These are phyloP conservation scores for Reticulitermes lucifugus DNA, from an alignment of 2,888 invertebrate genomes.

Conservation along the genomic window DNA sequence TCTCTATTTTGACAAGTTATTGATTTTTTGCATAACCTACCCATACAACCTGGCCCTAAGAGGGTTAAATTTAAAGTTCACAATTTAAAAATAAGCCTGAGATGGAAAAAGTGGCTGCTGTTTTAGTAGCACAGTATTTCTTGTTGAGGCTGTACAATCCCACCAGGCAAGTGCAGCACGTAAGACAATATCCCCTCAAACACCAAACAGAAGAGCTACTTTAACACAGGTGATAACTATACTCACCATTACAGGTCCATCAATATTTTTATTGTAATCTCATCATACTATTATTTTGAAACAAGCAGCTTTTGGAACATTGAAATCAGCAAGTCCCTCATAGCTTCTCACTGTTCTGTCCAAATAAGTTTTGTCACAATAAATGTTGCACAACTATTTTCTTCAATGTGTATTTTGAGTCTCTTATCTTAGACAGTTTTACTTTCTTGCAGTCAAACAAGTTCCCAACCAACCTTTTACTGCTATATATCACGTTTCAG, in stretches of 20 bases:
- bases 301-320: slow-evolving; percentile 3
- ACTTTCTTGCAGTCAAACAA: too few relatives aligned
- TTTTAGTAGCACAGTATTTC: slow-evolving; percentile 52
- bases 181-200: slow-evolving; percentile 14
- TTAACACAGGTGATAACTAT: slow-evolving; percentile 17
- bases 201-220: slow-evolving; percentile 15
- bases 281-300: neutral
- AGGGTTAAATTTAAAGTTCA: too few relatives aligned
- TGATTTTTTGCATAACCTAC: too few relatives aligned
- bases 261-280: neutral
- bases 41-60: too few relatives aligned
- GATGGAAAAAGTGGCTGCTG: slow-evolving; percentile 48
- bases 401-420: too few relatives aligned
- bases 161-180: slow-evolving; percentile 48
- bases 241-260: slow-evolving; percentile 25
- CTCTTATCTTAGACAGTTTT: too few relatives aligned
- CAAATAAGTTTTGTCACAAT: neutral
- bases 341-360: neutral
- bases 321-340: neutral
- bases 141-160: slow-evolving; percentile 27
- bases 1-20: too few relatives aligned
- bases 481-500: too few relatives aligned
- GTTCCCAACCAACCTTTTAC: too few relatives aligned
- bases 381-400: too few relatives aligned
- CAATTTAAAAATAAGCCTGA: slow-evolving; percentile 17